A percentile compares a stretch with the other conserved stretches of the same genome.
phyloP scores from a whole-genome alignment of 2,797 vertebrate genomes.

The Tangara arthus region DNA sequence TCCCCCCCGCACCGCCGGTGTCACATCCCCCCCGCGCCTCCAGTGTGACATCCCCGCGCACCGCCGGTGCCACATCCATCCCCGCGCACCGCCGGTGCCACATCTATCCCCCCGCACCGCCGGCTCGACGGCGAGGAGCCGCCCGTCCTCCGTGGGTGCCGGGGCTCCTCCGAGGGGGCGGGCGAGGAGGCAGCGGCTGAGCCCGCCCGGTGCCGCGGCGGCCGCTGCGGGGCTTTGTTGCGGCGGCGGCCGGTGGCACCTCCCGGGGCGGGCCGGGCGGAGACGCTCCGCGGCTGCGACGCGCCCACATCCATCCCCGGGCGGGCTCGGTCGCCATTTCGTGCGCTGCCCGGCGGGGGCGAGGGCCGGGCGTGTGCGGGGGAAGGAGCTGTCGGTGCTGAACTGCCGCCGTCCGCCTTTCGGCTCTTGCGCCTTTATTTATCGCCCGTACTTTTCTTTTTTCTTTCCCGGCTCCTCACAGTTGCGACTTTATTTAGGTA shows the following conservation, averaged over 20 bases:
- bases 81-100: not conserved
- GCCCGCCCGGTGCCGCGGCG: not conserved
- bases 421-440: not conserved
- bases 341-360: conserved; percentile 27
- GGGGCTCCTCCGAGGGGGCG: not conserved
- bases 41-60: not conserved
- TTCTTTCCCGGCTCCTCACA: rapidly evolving
- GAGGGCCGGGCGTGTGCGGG: not conserved
- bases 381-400: conserved; percentile 58
- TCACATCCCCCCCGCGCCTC: no score
- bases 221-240: not conserved
- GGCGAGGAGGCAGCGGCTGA: not conserved
- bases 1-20: not conserved
- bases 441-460: rapidly evolving
- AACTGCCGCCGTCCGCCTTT: not conserved
- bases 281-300: not conserved
- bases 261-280: not conserved
- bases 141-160: not conserved
- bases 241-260: not conserved
- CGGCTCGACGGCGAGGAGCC: not conserved
- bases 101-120: not conserved
- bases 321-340: conserved; percentile 45
- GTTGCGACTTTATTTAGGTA: not conserved
- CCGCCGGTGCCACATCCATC: not conserved
- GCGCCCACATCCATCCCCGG: not conserved